Conservation (phyloP, 2,113 vertebrate genomes). For the Nyctereutes procyonoides region DNA sequence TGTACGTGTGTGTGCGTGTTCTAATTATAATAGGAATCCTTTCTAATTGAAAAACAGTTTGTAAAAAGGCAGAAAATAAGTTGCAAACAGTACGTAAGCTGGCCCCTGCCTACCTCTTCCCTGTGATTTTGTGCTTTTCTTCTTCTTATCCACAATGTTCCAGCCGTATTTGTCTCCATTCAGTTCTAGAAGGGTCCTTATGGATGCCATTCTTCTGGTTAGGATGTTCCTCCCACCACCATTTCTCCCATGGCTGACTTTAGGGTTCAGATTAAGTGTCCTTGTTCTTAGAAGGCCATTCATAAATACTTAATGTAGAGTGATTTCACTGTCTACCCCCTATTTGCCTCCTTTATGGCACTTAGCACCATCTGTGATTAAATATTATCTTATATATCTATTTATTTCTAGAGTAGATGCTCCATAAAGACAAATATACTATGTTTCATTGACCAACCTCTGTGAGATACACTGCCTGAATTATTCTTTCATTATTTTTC, state of each 20-base stretch:
- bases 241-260: background rate
- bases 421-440: background rate
- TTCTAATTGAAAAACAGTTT: background rate
- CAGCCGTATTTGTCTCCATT: background rate
- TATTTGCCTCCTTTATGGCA: background rate
- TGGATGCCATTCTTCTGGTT: background rate
- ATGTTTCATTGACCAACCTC: background rate
- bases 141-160: background rate
- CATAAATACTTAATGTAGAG: background rate
- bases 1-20: background rate
- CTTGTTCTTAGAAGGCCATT: background rate
- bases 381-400: background rate
- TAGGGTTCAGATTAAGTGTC: background rate
- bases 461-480: background rate
- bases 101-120: accelerated
- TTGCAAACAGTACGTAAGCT: background rate
- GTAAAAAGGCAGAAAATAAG: background rate
- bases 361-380: background rate
- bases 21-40: background rate
- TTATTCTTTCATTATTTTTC: background rate
- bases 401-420: background rate
- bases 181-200: background rate
- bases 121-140: background rate
- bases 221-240: background rate
- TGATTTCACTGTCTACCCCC: background rate